Conservation (phyloP, 2,888 invertebrate species). For the Lymantria monacha region DNA sequence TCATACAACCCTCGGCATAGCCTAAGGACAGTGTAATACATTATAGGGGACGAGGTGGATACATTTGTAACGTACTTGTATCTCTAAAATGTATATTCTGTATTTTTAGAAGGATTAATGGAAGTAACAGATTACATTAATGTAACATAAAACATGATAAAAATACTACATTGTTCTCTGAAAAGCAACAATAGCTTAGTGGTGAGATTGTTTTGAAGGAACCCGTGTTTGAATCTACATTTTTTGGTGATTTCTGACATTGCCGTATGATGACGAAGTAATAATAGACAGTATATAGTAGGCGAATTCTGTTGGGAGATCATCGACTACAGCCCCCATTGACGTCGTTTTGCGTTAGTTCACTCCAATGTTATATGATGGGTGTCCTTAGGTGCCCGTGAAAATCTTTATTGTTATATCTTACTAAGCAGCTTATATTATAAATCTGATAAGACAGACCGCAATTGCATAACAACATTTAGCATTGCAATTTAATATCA, state of each 20-base stretch:
- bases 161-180: not conserved
- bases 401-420: slow-evolving; percentile 38
- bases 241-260: too few species aligned
- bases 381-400: slow-evolving; percentile 34
- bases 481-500: too few species aligned
- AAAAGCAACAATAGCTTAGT: not conserved
- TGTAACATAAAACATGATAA: not conserved
- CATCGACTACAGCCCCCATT: slow-evolving; percentile 34
- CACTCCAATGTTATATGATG: slow-evolving; percentile 37
- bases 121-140: not conserved
- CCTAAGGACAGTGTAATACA: not conserved
- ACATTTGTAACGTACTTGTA: slow-evolving; percentile 7
- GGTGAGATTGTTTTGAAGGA: too few species aligned
- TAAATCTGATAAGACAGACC: not conserved
- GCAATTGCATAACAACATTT: too few species aligned
- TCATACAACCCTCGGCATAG: not conserved
- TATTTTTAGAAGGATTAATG: slow-evolving; percentile 8
- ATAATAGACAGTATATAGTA: too few species aligned
- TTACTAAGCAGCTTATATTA: slow-evolving; percentile 23
- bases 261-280: too few species aligned
- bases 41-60: not conserved
- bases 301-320: slow-evolving; percentile 22
- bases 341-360: slow-evolving; percentile 43
- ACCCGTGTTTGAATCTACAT: too few species aligned
- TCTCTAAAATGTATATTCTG: slow-evolving; percentile 4